These are phyloP conservation scores for Smutsia temminckii DNA, from an alignment of 2,797 vertebrate species.

Conservation along the genomic window DNA sequence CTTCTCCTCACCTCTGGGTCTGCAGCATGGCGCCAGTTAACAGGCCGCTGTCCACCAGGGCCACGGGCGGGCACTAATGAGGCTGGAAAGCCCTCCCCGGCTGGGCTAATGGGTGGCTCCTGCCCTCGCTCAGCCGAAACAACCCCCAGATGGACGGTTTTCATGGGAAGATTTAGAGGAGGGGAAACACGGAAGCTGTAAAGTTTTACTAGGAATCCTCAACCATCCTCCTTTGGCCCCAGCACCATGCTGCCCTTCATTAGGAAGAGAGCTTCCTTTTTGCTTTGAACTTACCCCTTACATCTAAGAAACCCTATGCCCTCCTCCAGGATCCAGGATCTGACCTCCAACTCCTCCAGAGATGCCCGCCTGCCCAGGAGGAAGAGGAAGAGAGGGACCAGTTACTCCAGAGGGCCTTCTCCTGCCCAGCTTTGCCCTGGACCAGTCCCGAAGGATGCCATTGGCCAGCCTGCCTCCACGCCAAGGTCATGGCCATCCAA, in stretches of 20 bases:
- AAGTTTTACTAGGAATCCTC: slow-evolving; percentile 78
- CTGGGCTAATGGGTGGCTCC: slow-evolving; percentile 42
- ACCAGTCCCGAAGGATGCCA: neutral
- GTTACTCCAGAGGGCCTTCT: neutral
- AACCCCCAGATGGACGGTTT: slow-evolving; percentile 25
- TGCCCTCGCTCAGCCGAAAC: slow-evolving; percentile 38
- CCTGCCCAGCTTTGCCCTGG: neutral
- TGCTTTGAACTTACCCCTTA: slow-evolving; percentile 63
- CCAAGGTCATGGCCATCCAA: no score
- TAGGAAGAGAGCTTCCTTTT: slow-evolving; percentile 70
- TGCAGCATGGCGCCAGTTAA: neutral
- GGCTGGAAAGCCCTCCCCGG: neutral
- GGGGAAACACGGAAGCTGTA: slow-evolving; percentile 70
- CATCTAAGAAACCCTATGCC: slow-evolving; percentile 1
- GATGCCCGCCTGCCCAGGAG: neutral
- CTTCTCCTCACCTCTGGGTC: neutral
- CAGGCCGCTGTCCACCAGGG: neutral
- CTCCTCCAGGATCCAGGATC: neutral
- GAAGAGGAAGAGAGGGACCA: neutral
- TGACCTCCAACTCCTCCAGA: neutral
- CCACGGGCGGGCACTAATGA: neutral
- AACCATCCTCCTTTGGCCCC: slow-evolving; percentile 67
- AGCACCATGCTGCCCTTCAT: slow-evolving; percentile 35
- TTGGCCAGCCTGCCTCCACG: neutral
- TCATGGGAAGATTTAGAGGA: slow-evolving; percentile 67